Evolutionary conservation across 2,113 vertebrate species (phyloP).

Genomic region (Odocoileus hemionus): DNA sequence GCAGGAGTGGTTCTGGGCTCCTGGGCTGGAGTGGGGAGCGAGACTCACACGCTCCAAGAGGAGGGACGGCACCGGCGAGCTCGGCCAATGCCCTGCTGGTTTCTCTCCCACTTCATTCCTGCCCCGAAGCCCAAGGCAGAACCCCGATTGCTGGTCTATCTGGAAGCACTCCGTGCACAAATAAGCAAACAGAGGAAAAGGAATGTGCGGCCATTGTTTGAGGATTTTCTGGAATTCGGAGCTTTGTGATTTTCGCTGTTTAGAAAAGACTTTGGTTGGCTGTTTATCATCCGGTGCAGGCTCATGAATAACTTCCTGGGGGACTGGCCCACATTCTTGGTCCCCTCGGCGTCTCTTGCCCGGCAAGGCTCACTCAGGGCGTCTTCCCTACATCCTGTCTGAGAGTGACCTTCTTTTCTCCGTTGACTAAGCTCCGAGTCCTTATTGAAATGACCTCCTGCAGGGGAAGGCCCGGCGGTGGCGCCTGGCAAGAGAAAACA

Average conservation of each 20-base stretch:
- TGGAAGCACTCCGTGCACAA: constrained; percentile 67
- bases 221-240: constrained; percentile 79
- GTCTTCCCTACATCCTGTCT: constrained; percentile 84
- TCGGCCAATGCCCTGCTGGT: rapidly evolving
- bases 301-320: constrained; percentile 81
- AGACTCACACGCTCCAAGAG: rapidly evolving
- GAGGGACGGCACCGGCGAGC: rapidly evolving
- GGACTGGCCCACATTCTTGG: constrained; percentile 77
- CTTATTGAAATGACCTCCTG: constrained; percentile 77
- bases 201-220: constrained; percentile 78
- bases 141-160: constrained; percentile 58
- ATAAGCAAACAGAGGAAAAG: constrained; percentile 53
- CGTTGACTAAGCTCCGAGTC: constrained; percentile 47
- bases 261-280: constrained; percentile 72
- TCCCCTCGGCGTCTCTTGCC: constrained; percentile 74
- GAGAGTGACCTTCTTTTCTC: constrained; percentile 80
- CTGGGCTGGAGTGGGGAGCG: rapidly evolving
- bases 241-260: constrained; percentile 79
- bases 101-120: neutral
- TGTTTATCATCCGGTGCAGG: constrained; percentile 82
- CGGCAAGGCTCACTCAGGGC: constrained; percentile 78
- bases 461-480: constrained; percentile 79
- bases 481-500: constrained; percentile 82
- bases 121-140: neutral
- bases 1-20: neutral